Evolutionary conservation across 2,888 invertebrate genomes (phyloP), one percentile per base, ranked within the genome.

Genomic region (Xestia c-nigrum): DNA sequence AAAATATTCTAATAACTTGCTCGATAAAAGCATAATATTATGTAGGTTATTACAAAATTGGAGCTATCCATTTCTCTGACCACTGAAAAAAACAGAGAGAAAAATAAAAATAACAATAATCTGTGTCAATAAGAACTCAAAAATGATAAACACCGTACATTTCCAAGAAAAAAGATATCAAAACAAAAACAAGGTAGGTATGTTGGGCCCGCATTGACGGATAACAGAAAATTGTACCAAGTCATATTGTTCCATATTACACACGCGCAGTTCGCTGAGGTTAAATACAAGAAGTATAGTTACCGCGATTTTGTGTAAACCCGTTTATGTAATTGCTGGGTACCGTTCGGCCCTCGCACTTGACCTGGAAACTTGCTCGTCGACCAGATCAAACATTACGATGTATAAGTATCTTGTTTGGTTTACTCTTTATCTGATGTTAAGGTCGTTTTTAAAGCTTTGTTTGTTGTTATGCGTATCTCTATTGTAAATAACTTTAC

Each of bases 301-400:
- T 88, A 85, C 84, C 81, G 85, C 68, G 80, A 83, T 88, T 88
- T 88, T 78, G 88, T 90, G 85, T 89, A 86, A 90, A 90, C 89
- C 87, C 85, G 91, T 93, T 92, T 90, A 91, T 90, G 89, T 92
- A 91, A 93, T 92, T 92, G 89, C 90, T 77, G 84, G 85, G 89
- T 91, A 91, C 91, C 90, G 93, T 92, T 92, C 83, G 89, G 88
- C 82, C 87, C 86, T 89, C 91, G 92, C 91, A 92, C 88, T 89
- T 90, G 90, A 92, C 91, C 91, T 89, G 89, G 86, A 90, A 91
- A 85, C 85, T 85, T 59, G 83, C 52, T 63, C 78, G 84, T 83
- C 83, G 84, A 84, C 82, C 84, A 85, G 84, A 84, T 84, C 80
- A 86, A 84, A 85, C 74, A 75, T 83, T 76, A 80, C 85, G 80